Evolutionary conservation across 2,888 invertebrate genomes (phyloP).

Genomic region (Petrolisthes cinctipes): DNA sequence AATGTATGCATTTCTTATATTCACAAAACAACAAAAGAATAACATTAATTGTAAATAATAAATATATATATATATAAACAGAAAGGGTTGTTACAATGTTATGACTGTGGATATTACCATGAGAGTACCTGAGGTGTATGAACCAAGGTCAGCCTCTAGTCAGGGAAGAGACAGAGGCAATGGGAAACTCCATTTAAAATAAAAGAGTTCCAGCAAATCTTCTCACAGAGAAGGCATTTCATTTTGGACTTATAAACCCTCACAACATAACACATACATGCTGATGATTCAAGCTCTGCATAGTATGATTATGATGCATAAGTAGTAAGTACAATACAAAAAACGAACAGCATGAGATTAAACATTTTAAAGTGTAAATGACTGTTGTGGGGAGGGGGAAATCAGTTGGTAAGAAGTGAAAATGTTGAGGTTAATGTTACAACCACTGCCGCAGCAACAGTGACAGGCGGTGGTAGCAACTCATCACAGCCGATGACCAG

Average conservation of each 20-base stretch:
- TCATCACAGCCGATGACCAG: conserved; percentile 61
- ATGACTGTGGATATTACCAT: conserved; percentile 52
- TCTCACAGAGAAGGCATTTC: conserved; percentile 53
- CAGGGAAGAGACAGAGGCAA: conserved; percentile 23
- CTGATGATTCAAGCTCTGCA: conserved; percentile 56
- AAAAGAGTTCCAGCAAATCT: conserved; percentile 45
- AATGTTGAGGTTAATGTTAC: conserved; percentile 51
- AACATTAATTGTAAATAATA: conserved; percentile 59
- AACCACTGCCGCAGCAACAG: conserved; percentile 56
- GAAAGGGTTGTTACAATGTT: conserved; percentile 49
- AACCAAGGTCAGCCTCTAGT: conserved; percentile 51
- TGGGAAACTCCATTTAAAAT: conserved; percentile 38
- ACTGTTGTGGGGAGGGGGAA: conserved; percentile 44
- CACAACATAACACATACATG: conserved; percentile 58
- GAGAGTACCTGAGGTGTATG: conserved; percentile 59
- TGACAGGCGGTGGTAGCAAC: conserved; percentile 47
- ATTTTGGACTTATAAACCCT: conserved; percentile 46
- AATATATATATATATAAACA: conserved; percentile 60
- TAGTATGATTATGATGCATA: conserved; percentile 57
- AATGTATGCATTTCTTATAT: conserved; percentile 40
- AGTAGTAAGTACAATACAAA: conserved; percentile 57
- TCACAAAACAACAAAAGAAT: conserved; percentile 49
- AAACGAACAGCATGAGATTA: conserved; percentile 48
- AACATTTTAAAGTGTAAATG: conserved; percentile 48
- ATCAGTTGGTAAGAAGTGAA: conserved; percentile 37